Conservation (phyloP, 2,113 vertebrate species). For the Siniperca chuatsi region DNA sequence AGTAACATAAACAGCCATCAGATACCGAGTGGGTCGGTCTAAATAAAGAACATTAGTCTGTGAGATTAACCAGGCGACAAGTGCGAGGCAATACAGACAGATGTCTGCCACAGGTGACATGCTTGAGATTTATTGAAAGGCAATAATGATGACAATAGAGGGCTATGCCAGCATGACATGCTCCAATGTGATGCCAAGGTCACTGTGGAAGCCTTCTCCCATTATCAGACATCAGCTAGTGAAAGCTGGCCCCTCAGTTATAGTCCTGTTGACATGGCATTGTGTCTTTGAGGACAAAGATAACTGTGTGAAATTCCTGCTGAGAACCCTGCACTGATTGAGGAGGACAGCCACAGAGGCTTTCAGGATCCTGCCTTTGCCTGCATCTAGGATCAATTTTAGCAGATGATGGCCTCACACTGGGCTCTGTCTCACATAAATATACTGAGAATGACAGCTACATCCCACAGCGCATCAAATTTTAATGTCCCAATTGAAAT, state of each 20-base stretch:
- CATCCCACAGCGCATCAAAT: slow-evolving; percentile 5
- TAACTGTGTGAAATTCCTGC: slow-evolving; percentile 83
- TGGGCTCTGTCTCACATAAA: slow-evolving; percentile 59
- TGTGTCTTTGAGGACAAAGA: slow-evolving; percentile 82
- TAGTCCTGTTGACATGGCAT: slow-evolving; percentile 71
- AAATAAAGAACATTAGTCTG: slow-evolving; percentile 78
- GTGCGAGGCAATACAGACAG: slow-evolving; percentile 57
- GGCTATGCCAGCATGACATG: slow-evolving; percentile 4
- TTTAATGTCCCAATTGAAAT: slow-evolving; percentile 37
- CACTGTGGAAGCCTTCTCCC: slow-evolving; percentile 54
- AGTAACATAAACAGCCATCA: slow-evolving; percentile 62
- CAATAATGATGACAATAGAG: slow-evolving; percentile 61
- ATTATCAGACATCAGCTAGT: slow-evolving; percentile 57
- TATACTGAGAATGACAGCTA: slow-evolving; percentile 49
- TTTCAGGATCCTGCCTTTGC: slow-evolving; percentile 44
- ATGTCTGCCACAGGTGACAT: slow-evolving; percentile 78
- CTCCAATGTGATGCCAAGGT: slow-evolving; percentile 66
- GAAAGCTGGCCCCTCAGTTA: slow-evolving; percentile 57
- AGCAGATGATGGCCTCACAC: slow-evolving; percentile 46
- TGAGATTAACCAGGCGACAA: slow-evolving; percentile 78
- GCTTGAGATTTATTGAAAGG: slow-evolving; percentile 65
- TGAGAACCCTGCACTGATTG: slow-evolving; percentile 65
- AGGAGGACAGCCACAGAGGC: slow-evolving; percentile 65
- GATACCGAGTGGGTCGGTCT: slow-evolving; percentile 66
- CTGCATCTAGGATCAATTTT: slow-evolving; percentile 57